phyloP scores from a whole-genome alignment of 2,113 vertebrate genomes.

The Xerus inauris region DNA sequence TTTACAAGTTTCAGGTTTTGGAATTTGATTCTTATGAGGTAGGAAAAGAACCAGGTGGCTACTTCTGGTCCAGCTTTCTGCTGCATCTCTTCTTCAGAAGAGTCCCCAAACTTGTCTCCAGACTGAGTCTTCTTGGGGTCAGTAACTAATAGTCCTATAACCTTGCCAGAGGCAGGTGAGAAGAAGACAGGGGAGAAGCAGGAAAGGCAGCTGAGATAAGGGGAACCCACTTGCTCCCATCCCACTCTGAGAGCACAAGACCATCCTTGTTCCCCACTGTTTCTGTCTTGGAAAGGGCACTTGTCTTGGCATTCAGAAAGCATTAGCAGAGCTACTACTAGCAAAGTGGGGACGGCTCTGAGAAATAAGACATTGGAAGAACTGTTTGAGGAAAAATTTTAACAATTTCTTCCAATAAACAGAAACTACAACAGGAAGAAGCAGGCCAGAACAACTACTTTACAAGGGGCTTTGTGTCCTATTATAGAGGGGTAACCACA shows the following conservation, averaged over 20 bases:
- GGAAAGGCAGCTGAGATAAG: neutral
- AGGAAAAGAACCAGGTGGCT: neutral
- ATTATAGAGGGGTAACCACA: neutral
- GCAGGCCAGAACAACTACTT: neutral
- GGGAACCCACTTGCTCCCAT: neutral
- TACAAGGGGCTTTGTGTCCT: too few species aligned
- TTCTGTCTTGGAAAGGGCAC: neutral
- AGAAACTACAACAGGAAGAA: neutral
- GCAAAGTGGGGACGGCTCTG: neutral
- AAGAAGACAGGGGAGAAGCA: neutral
- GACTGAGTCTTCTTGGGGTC: neutral
- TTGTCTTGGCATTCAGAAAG: neutral
- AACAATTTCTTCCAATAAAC: neutral
- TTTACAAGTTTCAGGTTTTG: constrained; percentile 11
- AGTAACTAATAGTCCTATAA: neutral
- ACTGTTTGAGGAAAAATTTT: neutral
- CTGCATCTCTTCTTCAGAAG: neutral
- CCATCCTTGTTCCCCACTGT: neutral
- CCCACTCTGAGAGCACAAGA: neutral
- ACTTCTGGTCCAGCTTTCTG: neutral
- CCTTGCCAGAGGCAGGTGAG: neutral
- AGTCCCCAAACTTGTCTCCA: neutral
- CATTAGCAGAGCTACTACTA: neutral
- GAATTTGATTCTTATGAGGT: neutral
- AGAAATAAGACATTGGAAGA: neutral